Evolutionary conservation across 2,888 invertebrate genomes (phyloP).

Genomic region (Dendrolimus houi): DNA sequence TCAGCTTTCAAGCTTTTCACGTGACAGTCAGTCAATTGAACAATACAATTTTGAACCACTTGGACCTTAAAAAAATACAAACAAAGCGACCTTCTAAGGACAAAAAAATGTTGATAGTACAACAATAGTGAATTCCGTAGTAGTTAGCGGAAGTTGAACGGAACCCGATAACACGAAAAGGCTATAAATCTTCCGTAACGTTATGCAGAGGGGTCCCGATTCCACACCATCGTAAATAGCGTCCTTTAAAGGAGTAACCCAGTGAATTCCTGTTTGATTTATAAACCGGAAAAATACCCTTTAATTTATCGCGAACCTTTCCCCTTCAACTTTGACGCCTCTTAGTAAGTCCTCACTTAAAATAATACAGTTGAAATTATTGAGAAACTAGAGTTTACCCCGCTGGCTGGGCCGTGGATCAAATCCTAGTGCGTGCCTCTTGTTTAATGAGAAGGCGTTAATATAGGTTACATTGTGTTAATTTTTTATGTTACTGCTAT

Average conservation of each 20-base stretch:
- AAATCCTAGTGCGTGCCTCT: too few species aligned
- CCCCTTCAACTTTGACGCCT: constrained; percentile 11
- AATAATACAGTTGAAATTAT: not conserved
- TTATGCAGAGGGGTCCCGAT: not conserved
- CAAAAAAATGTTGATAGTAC: not conserved
- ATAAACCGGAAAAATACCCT: constrained; percentile 34
- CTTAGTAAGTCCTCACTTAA: not conserved
- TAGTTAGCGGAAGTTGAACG: not conserved
- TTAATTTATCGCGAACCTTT: constrained; percentile 32
- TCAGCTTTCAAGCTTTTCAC: too few species aligned
- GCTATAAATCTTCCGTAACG: not conserved
- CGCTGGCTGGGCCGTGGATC: too few species aligned
- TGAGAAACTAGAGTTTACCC: too few species aligned
- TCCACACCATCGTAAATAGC: constrained; percentile 1
- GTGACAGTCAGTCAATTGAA: too few species aligned
- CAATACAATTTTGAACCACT: too few species aligned
- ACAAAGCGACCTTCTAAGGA: not conserved
- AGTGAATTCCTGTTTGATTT: constrained; percentile 30
- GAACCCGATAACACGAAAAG: not conserved
- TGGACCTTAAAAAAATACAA: too few species aligned
- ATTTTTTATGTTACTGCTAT: too few species aligned
- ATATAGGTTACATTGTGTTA: too few species aligned
- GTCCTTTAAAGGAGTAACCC: constrained; percentile 23
- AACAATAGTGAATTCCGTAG: not conserved
- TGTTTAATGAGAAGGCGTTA: too few species aligned